A percentile compares a stretch with the other conserved stretches of the same genome.
phyloP scores from a whole-genome alignment of 2,797 vertebrate genomes.

The Okamejei kenojei region DNA sequence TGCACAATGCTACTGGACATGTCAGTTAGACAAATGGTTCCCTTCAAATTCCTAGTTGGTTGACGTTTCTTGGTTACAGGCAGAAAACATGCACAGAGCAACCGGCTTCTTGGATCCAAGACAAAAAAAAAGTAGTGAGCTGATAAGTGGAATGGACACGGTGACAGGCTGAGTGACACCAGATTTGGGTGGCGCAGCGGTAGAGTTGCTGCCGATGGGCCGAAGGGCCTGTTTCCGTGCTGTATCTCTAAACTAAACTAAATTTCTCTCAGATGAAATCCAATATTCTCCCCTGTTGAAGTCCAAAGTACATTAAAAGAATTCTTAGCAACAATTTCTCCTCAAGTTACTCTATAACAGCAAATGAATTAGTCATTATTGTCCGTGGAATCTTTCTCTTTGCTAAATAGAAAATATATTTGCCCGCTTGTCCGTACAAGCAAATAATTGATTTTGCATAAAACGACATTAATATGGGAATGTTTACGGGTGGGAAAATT shows the following conservation, averaged over 20 bases:
- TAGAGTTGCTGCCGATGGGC: no score
- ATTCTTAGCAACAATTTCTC: not conserved
- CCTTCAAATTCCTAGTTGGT: not conserved
- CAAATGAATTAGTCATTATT: not conserved
- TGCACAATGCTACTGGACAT: no score
- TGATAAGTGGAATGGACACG: not conserved
- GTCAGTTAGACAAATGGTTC: not conserved
- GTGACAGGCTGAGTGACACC: not conserved
- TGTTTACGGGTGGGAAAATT: no score
- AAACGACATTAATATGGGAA: not conserved
- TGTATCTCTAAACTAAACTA: no score
- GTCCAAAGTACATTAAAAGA: not conserved
- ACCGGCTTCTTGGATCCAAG: not conserved
- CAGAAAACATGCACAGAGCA: not conserved
- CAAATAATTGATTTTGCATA: not conserved
- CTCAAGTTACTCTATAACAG: not conserved
- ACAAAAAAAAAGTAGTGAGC: not conserved
- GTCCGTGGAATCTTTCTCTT: not conserved
- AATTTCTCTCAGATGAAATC: not conserved
- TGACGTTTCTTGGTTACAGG: not conserved
- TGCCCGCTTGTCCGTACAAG: no score
- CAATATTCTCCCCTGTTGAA: not conserved
- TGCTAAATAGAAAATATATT: not conserved
- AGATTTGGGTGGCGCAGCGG: no score
- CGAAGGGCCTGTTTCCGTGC: no score